These are phyloP conservation scores for Microcebus ravelobensis DNA, from an alignment of 2,113 vertebrate genomes.

Conservation along the genomic window DNA sequence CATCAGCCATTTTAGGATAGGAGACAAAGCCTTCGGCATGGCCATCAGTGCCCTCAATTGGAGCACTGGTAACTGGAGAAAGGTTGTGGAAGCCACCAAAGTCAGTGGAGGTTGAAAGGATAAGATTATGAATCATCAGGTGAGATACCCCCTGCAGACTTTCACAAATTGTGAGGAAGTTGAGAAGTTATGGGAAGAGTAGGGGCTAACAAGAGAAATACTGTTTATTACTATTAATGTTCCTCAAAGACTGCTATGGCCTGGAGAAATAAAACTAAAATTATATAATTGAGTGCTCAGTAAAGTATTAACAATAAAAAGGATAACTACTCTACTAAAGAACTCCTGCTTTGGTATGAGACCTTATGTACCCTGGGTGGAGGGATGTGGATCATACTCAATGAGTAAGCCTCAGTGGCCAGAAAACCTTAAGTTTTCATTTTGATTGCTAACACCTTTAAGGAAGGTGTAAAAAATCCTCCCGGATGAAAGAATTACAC, in stretches of 20 bases:
- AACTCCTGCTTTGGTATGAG: slow-evolving; percentile 9
- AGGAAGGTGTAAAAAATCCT: slow-evolving; percentile 21
- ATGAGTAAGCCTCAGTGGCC: not conserved
- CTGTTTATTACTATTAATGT: not conserved
- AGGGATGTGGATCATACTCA: not conserved
- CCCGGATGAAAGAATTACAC: not conserved
- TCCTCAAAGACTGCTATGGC: not conserved
- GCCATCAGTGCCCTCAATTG: not conserved
- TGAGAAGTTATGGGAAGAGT: not conserved
- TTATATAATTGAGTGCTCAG: not conserved
- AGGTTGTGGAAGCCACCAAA: not conserved
- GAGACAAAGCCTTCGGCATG: not conserved
- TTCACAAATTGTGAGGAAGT: slow-evolving; percentile 14
- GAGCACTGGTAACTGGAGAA: not conserved
- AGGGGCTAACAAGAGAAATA: not conserved
- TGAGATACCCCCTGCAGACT: not conserved
- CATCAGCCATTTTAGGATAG: not conserved
- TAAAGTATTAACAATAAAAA: slow-evolving; percentile 35
- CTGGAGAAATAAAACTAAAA: not conserved
- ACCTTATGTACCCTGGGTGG: not conserved
- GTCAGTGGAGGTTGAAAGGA: not conserved
- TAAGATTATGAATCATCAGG: not conserved
- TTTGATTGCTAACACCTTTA: not conserved
- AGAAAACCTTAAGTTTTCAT: slow-evolving; percentile 15
- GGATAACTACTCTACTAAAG: not conserved